A percentile compares a stretch with the other conserved stretches of the same genome.
Evolutionary conservation across 2,113 vertebrate species (phyloP).

Genomic region (Cettia cetti): DNA sequence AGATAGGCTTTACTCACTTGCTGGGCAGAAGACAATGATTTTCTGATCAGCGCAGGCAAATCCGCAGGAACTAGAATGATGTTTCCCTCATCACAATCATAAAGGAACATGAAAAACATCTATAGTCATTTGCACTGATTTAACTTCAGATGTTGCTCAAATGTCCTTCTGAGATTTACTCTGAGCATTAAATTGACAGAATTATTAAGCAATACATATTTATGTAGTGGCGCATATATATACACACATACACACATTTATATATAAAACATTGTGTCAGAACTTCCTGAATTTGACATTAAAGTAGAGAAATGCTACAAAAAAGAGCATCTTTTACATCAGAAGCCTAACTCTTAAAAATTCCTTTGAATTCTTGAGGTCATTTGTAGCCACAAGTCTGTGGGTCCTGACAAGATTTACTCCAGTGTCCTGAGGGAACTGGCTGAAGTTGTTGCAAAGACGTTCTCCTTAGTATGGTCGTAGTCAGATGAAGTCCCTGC

Average conservation of each 20-base stretch:
- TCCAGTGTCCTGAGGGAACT: neutral
- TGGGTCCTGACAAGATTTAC: neutral
- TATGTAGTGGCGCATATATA: neutral
- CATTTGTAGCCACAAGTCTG: accelerated
- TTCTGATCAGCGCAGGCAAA: neutral
- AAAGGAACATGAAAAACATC: neutral
- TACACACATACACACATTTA: neutral
- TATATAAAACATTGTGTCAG: neutral
- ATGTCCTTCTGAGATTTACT: neutral
- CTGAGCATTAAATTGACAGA: neutral
- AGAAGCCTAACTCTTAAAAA: neutral
- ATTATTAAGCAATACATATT: neutral
- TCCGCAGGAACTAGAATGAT: neutral
- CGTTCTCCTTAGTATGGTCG: accelerated
- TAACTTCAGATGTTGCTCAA: neutral
- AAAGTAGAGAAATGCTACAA: neutral
- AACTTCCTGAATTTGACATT: neutral
- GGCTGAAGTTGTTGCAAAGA: neutral
- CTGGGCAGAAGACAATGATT: neutral
- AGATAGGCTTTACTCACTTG: neutral
- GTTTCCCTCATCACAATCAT: neutral
- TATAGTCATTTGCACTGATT: neutral
- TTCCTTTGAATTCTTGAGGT: neutral
- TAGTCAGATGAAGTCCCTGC: neutral
- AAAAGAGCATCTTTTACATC: neutral